These are phyloP conservation scores for Drosophila repleta DNA, from an alignment of 1,140 invertebrate genomes.

Conservation along the genomic window DNA sequence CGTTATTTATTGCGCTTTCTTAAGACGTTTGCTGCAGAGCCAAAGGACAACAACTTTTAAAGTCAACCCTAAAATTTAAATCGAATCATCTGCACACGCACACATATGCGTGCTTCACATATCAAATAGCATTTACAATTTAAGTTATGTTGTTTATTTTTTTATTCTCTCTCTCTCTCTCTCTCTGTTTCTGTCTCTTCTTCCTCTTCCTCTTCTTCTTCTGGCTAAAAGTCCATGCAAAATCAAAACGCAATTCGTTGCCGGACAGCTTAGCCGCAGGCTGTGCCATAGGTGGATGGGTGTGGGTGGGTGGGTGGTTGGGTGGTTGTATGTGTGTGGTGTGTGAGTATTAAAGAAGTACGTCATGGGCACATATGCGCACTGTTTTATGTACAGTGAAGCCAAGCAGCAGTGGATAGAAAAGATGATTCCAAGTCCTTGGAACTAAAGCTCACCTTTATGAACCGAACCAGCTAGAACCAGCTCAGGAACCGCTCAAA, in stretches of 20 bases:
- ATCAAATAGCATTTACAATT: constrained; percentile 56
- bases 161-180: too few species aligned
- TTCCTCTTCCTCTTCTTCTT: too few species aligned
- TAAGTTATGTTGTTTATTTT: constrained; percentile 7
- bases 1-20: constrained; percentile 26
- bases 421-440: not conserved
- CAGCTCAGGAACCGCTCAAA: too few species aligned
- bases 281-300: constrained; percentile 2
- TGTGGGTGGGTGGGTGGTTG: not conserved
- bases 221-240: constrained; percentile 63
- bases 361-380: constrained; percentile 61
- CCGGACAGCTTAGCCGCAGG: constrained; percentile 64
- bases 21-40: not conserved
- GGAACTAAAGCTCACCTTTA: too few species aligned
- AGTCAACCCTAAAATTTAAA: constrained; percentile 27
- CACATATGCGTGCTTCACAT: constrained; percentile 64
- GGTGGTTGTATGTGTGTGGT: not conserved
- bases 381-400: not conserved
- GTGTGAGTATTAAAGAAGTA: not conserved
- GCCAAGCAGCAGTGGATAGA: not conserved
- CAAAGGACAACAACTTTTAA: constrained; percentile 8
- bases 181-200: too few species aligned
- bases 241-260: constrained; percentile 73
- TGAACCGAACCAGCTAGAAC: too few species aligned
- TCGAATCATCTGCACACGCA: constrained; percentile 30